phyloP scores from a whole-genome alignment of 1,140 invertebrate species.

The Atta texana region DNA sequence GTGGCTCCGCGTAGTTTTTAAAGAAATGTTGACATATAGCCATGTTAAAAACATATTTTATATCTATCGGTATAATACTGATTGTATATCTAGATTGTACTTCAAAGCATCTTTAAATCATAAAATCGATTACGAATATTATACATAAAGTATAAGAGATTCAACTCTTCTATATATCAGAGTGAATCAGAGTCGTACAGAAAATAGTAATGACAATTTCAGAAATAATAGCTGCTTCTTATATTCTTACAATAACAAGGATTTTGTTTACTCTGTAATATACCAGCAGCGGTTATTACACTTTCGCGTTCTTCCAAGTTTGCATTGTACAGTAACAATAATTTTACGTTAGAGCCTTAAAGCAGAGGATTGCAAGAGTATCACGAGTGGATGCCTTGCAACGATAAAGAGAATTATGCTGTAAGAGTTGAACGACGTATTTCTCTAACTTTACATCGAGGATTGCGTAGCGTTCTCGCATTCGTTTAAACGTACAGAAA shows the following conservation, averaged over 20 bases:
- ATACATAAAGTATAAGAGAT: neutral
- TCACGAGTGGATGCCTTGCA: conserved; percentile 9
- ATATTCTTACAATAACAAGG: conserved; percentile 39
- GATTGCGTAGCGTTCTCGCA: neutral
- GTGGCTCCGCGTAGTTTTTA: neutral
- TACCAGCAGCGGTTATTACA: conserved; percentile 41
- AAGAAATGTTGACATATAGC: neutral
- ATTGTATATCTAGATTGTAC: neutral
- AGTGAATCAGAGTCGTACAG: neutral
- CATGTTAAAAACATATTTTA: no score
- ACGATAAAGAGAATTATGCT: conserved; percentile 55
- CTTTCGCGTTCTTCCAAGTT: conserved; percentile 14
- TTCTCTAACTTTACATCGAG: conserved; percentile 45
- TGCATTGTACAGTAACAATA: conserved; percentile 53
- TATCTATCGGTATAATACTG: neutral
- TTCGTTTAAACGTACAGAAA: neutral
- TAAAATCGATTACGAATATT: neutral
- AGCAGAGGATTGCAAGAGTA: conserved; percentile 34
- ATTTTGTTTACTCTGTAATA: conserved; percentile 47
- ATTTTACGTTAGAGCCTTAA: conserved; percentile 54
- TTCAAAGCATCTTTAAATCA: neutral
- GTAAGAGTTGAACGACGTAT: conserved; percentile 39
- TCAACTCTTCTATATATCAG: neutral
- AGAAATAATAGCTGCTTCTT: neutral
- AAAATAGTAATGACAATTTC: neutral